phyloP scores from a whole-genome alignment of 2,888 invertebrate species.

The Pristionchus exspectatus region DNA sequence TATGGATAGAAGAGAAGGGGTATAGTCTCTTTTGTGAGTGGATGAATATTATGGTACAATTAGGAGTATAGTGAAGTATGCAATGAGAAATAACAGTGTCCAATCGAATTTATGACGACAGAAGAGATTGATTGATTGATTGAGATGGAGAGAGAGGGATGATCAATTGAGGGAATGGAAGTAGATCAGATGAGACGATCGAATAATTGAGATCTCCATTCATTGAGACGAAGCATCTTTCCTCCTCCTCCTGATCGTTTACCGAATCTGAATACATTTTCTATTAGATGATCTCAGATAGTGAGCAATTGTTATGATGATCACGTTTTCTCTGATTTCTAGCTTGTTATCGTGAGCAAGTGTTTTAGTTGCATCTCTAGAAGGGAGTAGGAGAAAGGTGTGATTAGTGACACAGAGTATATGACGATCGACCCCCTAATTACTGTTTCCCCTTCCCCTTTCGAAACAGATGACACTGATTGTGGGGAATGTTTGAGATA shows the following conservation, averaged over 20 bases:
- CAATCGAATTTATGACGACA: constrained; percentile 26
- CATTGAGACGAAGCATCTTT: not conserved
- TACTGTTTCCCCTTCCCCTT: not conserved
- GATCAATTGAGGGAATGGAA: not conserved
- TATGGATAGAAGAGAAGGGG: not conserved
- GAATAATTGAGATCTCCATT: constrained; percentile 42
- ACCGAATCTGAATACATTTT: constrained; percentile 59
- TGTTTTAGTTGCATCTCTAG: not conserved
- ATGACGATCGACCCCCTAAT: constrained; percentile 12
- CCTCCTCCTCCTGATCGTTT: constrained; percentile 56
- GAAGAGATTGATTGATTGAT: not conserved
- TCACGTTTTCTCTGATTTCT: not conserved
- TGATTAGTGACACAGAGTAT: not conserved
- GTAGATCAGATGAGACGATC: constrained; percentile 27
- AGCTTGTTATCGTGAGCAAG: not conserved
- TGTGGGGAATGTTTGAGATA: not conserved
- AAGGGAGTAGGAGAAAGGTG: not conserved
- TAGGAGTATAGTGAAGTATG: not conserved
- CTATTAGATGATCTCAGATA: not conserved
- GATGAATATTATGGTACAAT: not conserved
- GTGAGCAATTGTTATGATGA: not conserved
- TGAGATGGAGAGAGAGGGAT: not conserved
- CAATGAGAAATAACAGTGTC: constrained; percentile 21
- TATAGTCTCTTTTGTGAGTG: not conserved
- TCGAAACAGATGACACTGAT: not conserved